Conservation (phyloP, 1,140 invertebrate genomes). For the Drosophila lacteicornis region DNA sequence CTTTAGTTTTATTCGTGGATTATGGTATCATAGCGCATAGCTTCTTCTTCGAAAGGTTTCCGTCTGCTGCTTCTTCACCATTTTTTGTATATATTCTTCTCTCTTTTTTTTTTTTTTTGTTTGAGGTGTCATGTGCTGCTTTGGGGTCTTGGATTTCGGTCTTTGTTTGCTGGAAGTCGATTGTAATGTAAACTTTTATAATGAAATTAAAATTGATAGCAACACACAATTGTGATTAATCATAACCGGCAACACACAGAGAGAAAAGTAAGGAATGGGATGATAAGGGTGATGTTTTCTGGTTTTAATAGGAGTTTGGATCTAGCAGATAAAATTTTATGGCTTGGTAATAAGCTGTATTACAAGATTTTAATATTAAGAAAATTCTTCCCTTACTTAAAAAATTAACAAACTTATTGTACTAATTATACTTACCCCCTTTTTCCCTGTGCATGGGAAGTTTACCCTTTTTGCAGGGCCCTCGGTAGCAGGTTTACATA, state of each 20-base stretch:
- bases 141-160: constrained; percentile 60
- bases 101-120: constrained; percentile 31
- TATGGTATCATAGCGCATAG: constrained; percentile 79
- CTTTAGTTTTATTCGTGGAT: constrained; percentile 83
- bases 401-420: too few relatives aligned
- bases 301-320: not conserved
- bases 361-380: not conserved
- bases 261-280: not conserved
- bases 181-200: constrained; percentile 76
- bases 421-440: too few relatives aligned
- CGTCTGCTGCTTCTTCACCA: constrained; percentile 30
- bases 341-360: not conserved
- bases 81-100: constrained; percentile 10
- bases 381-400: too few relatives aligned
- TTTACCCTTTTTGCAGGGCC: constrained; percentile 16
- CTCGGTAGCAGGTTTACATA: not conserved
- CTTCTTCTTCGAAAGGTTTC: constrained; percentile 64
- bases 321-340: not conserved
- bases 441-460: not conserved
- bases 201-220: constrained; percentile 75
- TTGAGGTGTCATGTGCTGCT: constrained; percentile 72
- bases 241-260: constrained; percentile 17
- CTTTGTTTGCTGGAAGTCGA: constrained; percentile 34
- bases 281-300: not conserved
- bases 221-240: constrained; percentile 58